Evolutionary conservation across 2,888 invertebrate genomes (phyloP), one percentile per base, ranked within the genome.

Genomic region (Trachelus troglodyta): DNA sequence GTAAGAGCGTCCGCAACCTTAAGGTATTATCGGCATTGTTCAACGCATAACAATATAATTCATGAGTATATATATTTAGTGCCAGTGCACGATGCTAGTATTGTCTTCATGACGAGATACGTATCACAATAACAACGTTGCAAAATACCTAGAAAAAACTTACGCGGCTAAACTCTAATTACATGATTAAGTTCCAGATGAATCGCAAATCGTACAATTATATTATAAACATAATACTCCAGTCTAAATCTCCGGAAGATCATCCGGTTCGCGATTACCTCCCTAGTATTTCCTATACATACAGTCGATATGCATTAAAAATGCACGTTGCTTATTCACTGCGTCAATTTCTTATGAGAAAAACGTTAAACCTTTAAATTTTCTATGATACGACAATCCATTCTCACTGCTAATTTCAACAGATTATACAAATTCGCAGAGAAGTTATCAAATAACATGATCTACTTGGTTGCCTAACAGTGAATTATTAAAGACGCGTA

Each of bases 61-160:
- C 30, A 34, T 74, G 74, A 74, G 74, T 74, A 76, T 80, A 79
- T 82, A 33, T 33, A 33, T 69, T 33, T 79, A 83, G 82, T 82
- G 83, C 83, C 80, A 81, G 84, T 88, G 84, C 81, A 84, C 81
- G 79, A 56, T 82, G 79, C 82, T 86, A 77, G 86, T 88, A 88
- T 88, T 88, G 87, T 88, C 87, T 83, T 84, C 79, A 83, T 86
- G 85, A 86, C 85, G 83, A 87, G 84, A 87, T 87, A 81, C 83
- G 79, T 88, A 89, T 89, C 87, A 88, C 89, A 88, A 56, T 87
- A 81, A 85, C 83, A 85, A 84, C 83, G 79, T 83, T 84, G 80
- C 80, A 83, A 84, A 82, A 81, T 82, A 83, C 76, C 78, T 82
- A 81, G 23, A 73, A 76, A 69, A 76, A 69, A 69, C 74, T 74